Percentiles rank a stretch among this genome's conserved stretches.
Conservation (phyloP, 1,140 invertebrate species). For the Sycobia sp. region DNA sequence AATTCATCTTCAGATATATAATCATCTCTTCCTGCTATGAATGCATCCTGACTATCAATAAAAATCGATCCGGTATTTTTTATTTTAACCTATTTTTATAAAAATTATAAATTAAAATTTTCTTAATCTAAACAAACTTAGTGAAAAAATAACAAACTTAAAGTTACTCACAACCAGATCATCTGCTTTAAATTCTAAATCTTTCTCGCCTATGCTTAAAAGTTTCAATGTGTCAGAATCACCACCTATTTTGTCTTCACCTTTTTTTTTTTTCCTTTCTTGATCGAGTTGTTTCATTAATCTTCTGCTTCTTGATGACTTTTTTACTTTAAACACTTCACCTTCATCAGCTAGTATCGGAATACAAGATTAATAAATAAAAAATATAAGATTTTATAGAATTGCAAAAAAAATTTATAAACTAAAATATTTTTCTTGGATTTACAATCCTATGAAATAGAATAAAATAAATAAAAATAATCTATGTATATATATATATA, state of each 20-base stretch:
- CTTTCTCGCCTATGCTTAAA: constrained; percentile 61
- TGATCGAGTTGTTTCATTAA: constrained; percentile 86
- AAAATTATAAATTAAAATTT: constrained; percentile 10
- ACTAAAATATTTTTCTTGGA: not conserved
- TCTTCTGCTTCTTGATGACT: constrained; percentile 90
- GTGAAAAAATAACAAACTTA: constrained; percentile 54
- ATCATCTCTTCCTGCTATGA: constrained; percentile 77
- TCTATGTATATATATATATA: too few species aligned
- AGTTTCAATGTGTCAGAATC: constrained; percentile 58
- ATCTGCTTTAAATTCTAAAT: constrained; percentile 67
- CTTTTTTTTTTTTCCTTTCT: constrained; percentile 74
- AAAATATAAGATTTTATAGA: not conserved
- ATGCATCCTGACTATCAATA: constrained; percentile 78
- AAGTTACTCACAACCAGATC: constrained; percentile 66
- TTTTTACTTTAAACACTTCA: constrained; percentile 93
- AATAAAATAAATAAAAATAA: not conserved
- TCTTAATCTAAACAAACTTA: constrained; percentile 2
- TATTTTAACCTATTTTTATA: constrained; percentile 60
- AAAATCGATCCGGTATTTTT: constrained; percentile 68
- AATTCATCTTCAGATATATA: constrained; percentile 74
- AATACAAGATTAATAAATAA: not conserved
- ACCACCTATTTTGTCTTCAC: constrained; percentile 65
- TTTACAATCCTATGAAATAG: too few species aligned
- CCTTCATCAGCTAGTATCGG: constrained; percentile 74
- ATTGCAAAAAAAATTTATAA: not conserved